Percentiles rank a stretch among this genome's conserved stretches.
These are phyloP conservation scores for Eidolon dupreanum DNA, from an alignment of 2,797 vertebrate species.

Conservation along the genomic window DNA sequence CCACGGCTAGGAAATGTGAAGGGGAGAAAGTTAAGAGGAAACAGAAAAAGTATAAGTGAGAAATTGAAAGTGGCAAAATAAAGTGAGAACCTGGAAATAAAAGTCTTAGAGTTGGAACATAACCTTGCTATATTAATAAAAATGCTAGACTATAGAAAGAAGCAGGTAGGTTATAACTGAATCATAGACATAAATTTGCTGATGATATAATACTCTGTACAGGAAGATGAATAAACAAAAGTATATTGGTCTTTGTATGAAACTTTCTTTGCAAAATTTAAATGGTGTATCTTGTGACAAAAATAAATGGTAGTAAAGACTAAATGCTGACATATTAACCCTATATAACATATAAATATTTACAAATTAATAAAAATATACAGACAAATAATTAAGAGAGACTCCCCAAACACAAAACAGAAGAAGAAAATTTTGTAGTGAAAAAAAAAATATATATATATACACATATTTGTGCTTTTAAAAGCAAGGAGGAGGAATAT, in stretches of 20 bases:
- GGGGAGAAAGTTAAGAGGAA: neutral
- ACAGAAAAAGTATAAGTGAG: neutral
- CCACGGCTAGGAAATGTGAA: neutral
- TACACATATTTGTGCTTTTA: neutral
- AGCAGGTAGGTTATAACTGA: neutral
- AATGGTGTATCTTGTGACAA: neutral
- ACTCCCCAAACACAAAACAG: neutral
- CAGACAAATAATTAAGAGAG: neutral
- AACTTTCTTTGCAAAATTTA: neutral
- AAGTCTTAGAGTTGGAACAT: neutral
- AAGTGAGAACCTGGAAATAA: neutral
- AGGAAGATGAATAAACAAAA: neutral
- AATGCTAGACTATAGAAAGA: neutral
- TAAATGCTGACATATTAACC: neutral
- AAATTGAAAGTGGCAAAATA: neutral
- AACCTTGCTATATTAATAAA: neutral
- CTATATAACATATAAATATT: neutral
- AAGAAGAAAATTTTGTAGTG: neutral
- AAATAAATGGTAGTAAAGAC: neutral
- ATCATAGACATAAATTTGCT: neutral
- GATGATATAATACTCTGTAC: neutral
- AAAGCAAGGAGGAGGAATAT: neutral
- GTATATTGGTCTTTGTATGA: neutral
- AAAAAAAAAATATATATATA: neutral
- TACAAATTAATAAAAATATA: neutral